Evolutionary conservation across 2,113 vertebrate species (phyloP).

Genomic region (Aspidoscelis tigris): DNA sequence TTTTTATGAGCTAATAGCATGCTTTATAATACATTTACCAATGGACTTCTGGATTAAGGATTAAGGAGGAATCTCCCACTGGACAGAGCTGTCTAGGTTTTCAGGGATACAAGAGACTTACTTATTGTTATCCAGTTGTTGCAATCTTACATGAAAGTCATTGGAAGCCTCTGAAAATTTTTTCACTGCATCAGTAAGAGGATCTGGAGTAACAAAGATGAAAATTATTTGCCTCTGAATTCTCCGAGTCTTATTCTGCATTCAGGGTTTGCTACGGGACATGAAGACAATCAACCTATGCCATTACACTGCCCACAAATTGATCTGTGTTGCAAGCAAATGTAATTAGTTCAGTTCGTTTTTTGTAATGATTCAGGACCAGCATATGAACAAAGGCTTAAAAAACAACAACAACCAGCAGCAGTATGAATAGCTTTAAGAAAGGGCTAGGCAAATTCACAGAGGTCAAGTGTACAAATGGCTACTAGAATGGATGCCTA

Average conservation of each 20-base stretch:
- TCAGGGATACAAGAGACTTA: slow-evolving; percentile 63
- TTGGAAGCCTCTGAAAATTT: slow-evolving; percentile 85
- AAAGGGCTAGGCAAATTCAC: too few relatives aligned
- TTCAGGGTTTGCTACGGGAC: too few relatives aligned
- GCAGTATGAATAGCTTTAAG: too few relatives aligned
- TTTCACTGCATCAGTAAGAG: slow-evolving; percentile 87
- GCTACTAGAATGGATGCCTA: too few relatives aligned
- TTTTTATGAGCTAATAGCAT: not conserved
- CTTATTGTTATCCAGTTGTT: slow-evolving; percentile 80
- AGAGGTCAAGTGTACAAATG: too few relatives aligned
- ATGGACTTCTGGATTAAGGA: not conserved
- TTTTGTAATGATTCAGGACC: too few relatives aligned
- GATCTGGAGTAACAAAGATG: slow-evolving; percentile 73
- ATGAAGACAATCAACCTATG: too few relatives aligned
- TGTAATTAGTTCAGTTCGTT: too few relatives aligned
- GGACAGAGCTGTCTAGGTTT: not conserved
- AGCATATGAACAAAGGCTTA: too few relatives aligned
- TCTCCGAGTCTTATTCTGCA: not conserved
- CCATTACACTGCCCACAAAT: too few relatives aligned
- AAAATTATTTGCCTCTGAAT: not conserved
- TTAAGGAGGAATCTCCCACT: not conserved
- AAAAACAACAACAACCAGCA: too few relatives aligned
- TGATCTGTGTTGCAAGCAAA: too few relatives aligned
- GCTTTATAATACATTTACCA: not conserved
- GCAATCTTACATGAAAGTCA: slow-evolving; percentile 81